Base-by-base conservation (phyloP, 2,113 vertebrate genomes). In the Hemibagrus wyckioides region DNA sequence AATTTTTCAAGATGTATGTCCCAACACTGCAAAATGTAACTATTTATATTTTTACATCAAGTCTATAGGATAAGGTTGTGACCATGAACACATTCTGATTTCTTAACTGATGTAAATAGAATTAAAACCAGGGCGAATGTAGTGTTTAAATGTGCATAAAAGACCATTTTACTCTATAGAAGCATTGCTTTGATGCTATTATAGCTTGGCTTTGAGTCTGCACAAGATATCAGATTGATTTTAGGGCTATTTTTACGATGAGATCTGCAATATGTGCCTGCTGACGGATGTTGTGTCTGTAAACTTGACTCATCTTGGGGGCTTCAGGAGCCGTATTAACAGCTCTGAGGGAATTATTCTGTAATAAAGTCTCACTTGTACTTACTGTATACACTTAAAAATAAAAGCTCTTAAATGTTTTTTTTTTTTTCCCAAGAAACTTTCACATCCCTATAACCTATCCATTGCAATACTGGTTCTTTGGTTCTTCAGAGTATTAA, bases 261-360 rank as follows among this genome's bases (percentile, higher is more conserved):
- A 90, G 90, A 87, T 81, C 89, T 91, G 63, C 91, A 90, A 88
- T 81, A 93, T 92, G 92, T 94, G 93, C 93, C 94, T 95, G 89
- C 91, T 93, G 83, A 90, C 90, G 76, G 89, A 50, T 88, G 82
- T 87, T 14, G 57, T 54, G 36, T 61, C 80, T 91, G 87, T 90
- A 91, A 91, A 90, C 80, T 83, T 71, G 36, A 19, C 39, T 39
- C 33, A 75, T 25, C 9, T 73, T 75, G 25, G 15, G 15, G 48
- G 4, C 17, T 54, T 83, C 63, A 52, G 61, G 82, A 69, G 82
- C 44, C 52, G 21, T 36, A 48, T 65, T 52, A 67, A 69, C 19
- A n/a, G 44, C 30, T 50, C 28, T 44, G 30, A 39, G 71, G 57
- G 67, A 54, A 76, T 44, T 75, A 44, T 8, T 85, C 8, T 59